Evolutionary conservation across 2,113 vertebrate genomes (phyloP).

Genomic region (Marcusenius ussheri): DNA sequence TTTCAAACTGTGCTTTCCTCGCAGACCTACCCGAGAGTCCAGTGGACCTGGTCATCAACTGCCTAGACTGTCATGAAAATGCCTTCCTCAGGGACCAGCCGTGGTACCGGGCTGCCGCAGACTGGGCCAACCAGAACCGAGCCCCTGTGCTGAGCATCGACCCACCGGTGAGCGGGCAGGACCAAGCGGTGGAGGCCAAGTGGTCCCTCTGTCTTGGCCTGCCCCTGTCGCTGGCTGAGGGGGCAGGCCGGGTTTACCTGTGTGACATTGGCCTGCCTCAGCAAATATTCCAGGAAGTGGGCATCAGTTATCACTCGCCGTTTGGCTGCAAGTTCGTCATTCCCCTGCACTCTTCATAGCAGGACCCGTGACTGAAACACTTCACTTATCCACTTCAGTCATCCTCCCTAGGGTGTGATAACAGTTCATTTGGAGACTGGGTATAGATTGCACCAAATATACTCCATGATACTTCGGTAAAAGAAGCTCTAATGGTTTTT

Average conservation of each 20-base stretch:
- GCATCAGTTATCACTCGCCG: slow-evolving; percentile 90
- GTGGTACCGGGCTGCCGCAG: slow-evolving; percentile 87
- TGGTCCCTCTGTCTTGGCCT: slow-evolving; percentile 92
- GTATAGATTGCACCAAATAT: background rate
- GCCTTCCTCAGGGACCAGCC: slow-evolving; percentile 89
- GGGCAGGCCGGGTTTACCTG: slow-evolving; percentile 81
- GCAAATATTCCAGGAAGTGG: slow-evolving; percentile 91
- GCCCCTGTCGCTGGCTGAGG: slow-evolving; percentile 78
- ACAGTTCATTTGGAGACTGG: background rate
- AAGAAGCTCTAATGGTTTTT: background rate
- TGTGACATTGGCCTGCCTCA: slow-evolving; percentile 93
- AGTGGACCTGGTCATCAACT: slow-evolving; percentile 94
- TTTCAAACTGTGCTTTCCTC: slow-evolving; percentile 1
- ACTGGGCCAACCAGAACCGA: slow-evolving; percentile 94
- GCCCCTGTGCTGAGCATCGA: slow-evolving; percentile 91
- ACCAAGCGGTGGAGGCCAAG: slow-evolving; percentile 86
- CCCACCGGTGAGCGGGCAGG: slow-evolving; percentile 75
- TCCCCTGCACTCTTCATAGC: slow-evolving; percentile 81
- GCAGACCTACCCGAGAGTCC: slow-evolving; percentile 88
- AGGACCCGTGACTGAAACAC: background rate
- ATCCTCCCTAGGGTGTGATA: background rate
- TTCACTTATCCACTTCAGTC: background rate
- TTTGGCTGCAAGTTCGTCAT: slow-evolving; percentile 98
- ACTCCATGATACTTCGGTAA: background rate
- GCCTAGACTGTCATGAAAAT: slow-evolving; percentile 91